A percentile compares a stretch with the other conserved stretches of the same genome.
These are phyloP conservation scores for Varecia variegata DNA, from an alignment of 2,797 vertebrate species.

Conservation along the genomic window DNA sequence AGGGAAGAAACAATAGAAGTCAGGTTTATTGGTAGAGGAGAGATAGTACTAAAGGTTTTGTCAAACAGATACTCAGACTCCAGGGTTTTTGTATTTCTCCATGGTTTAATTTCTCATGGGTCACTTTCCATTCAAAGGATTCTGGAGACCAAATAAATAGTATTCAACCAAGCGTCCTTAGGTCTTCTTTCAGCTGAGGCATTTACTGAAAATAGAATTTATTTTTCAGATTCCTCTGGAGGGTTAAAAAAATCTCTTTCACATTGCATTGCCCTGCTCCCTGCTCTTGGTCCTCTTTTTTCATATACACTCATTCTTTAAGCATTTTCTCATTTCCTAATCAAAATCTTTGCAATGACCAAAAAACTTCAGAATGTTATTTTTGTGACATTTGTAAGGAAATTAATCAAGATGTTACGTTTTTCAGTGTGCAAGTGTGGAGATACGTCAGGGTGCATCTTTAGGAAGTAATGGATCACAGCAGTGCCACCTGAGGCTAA, in stretches of 20 bases:
- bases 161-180: not conserved
- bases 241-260: conserved; percentile 78
- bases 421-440: not conserved
- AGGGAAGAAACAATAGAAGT: not conserved
- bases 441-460: not conserved
- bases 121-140: not conserved
- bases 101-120: not conserved
- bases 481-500: not conserved
- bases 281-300: conserved; percentile 88
- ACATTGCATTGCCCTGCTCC: conserved; percentile 84
- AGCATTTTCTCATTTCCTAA: not conserved
- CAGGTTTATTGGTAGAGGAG: not conserved
- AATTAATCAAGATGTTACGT: not conserved
- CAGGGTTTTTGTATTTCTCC: not conserved
- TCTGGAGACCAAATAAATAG: not conserved
- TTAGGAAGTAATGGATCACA: not conserved
- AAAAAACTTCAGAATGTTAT: not conserved
- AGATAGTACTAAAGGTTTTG: not conserved
- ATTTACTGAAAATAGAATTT: conserved; percentile 40
- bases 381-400: not conserved
- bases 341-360: not conserved
- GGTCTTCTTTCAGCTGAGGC: conserved; percentile 1
- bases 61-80: not conserved
- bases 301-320: not conserved
- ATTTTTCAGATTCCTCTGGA: conserved; percentile 67